Percentiles rank a stretch among this genome's conserved stretches.
These are phyloP conservation scores for Atlantisia rogersi DNA, from an alignment of 2,113 vertebrate genomes.

Conservation along the genomic window DNA sequence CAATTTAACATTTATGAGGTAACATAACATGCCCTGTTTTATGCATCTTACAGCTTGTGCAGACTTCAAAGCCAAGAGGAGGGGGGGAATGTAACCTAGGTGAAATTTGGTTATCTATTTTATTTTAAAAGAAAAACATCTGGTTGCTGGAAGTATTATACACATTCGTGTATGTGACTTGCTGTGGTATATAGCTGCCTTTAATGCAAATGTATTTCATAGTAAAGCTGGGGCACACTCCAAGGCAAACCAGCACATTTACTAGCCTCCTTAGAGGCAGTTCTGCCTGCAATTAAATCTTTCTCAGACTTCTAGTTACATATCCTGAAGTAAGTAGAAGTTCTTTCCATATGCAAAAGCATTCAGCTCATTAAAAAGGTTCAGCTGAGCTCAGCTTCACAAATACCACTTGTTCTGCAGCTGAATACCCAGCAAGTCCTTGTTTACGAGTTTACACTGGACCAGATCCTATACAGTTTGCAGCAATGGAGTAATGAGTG, in stretches of 20 bases:
- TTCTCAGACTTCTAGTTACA: not conserved
- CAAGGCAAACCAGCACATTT: conserved; percentile 12
- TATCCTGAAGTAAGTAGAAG: not conserved
- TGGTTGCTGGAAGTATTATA: not conserved
- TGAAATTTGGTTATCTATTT: conserved; percentile 37
- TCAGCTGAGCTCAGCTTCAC: not conserved
- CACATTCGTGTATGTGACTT: not conserved
- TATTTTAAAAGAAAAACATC: conserved; percentile 29
- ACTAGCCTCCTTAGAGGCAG: not conserved
- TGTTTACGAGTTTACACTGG: conserved; percentile 35
- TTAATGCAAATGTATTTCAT: not conserved
- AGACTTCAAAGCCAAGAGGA: conserved; percentile 1
- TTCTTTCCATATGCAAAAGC: conserved; percentile 5
- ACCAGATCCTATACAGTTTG: not conserved
- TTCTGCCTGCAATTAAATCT: conserved; percentile 2
- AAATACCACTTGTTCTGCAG: not conserved
- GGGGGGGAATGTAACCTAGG: not conserved
- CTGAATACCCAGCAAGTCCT: not conserved
- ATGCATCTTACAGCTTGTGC: conserved; percentile 5
- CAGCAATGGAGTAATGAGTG: not conserved
- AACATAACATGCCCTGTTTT: conserved; percentile 48
- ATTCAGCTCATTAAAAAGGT: not conserved
- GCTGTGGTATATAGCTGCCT: not conserved
- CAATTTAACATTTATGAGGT: conserved; percentile 99
- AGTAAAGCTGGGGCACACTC: not conserved